phyloP scores from a whole-genome alignment of 2,113 vertebrate genomes.

The Hemiprocne comata region DNA sequence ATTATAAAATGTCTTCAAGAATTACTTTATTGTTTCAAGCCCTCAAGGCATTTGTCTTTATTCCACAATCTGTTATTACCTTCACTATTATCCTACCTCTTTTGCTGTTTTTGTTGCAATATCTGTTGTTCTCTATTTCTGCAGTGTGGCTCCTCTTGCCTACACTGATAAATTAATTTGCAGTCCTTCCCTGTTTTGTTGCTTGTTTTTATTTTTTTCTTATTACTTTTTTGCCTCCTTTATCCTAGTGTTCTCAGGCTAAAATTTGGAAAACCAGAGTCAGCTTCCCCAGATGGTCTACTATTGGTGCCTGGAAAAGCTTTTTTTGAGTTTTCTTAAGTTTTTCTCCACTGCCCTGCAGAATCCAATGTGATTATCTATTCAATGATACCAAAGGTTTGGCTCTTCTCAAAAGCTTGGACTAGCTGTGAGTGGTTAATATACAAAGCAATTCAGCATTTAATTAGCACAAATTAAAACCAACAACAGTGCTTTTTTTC shows the following conservation, averaged over 20 bases:
- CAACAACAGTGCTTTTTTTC: background rate
- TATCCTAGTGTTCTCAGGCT: background rate
- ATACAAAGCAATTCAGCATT: background rate
- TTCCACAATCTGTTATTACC: conserved; percentile 39
- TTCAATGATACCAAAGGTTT: background rate
- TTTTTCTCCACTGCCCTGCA: background rate
- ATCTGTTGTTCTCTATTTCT: background rate
- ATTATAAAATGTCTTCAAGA: conserved; percentile 62
- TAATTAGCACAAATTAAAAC: background rate
- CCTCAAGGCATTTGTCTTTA: conserved; percentile 53
- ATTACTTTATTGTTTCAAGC: conserved; percentile 59
- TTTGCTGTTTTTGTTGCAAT: background rate
- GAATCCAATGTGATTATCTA: background rate
- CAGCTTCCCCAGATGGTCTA: background rate
- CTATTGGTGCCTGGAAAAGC: background rate
- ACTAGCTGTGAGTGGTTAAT: background rate
- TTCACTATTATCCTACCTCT: background rate
- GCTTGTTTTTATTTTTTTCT: background rate
- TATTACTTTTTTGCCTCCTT: background rate
- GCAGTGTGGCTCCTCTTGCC: background rate
- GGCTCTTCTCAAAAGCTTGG: background rate
- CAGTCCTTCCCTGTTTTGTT: background rate
- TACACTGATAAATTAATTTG: background rate
- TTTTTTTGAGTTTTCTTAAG: background rate
- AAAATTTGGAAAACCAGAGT: background rate